A percentile compares a stretch with the other conserved stretches of the same genome.
phyloP scores from a whole-genome alignment of 2,797 vertebrate genomes.

The Monodelphis domestica region DNA sequence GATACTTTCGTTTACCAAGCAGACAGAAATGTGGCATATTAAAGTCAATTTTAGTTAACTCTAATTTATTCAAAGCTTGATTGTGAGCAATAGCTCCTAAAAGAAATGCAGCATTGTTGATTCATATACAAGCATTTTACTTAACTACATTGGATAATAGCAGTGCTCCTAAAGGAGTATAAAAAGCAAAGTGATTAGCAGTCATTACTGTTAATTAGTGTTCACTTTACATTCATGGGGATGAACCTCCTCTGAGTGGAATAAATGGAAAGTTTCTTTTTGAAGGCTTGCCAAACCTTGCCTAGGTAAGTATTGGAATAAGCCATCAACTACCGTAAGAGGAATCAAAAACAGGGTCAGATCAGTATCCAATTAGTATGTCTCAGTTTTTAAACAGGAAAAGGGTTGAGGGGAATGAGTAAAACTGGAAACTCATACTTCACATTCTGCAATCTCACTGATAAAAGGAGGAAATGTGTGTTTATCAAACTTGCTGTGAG shows the following conservation, averaged over 20 bases:
- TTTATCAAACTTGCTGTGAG: slow-evolving; percentile 91
- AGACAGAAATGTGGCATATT: slow-evolving; percentile 79
- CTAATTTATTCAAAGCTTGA: slow-evolving; percentile 85
- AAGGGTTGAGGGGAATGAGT: slow-evolving; percentile 86
- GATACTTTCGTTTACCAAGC: slow-evolving; percentile 76
- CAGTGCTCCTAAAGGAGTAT: slow-evolving; percentile 85
- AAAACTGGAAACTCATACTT: slow-evolving; percentile 90
- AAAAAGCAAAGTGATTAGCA: slow-evolving; percentile 88
- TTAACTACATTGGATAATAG: slow-evolving; percentile 86
- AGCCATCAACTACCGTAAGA: slow-evolving; percentile 77
- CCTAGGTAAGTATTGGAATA: slow-evolving; percentile 81
- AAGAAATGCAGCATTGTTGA: slow-evolving; percentile 84
- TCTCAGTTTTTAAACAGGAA: slow-evolving; percentile 89
- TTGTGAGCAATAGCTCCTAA: slow-evolving; percentile 81
- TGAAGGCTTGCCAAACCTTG: slow-evolving; percentile 82
- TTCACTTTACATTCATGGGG: slow-evolving; percentile 84
- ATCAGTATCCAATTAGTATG: slow-evolving; percentile 86
- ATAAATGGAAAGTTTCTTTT: slow-evolving; percentile 82
- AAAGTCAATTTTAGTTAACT: slow-evolving; percentile 82
- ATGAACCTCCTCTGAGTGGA: slow-evolving; percentile 86
- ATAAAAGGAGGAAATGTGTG: slow-evolving; percentile 94
- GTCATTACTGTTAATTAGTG: slow-evolving; percentile 88
- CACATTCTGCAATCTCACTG: slow-evolving; percentile 88
- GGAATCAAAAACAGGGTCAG: slow-evolving; percentile 83
- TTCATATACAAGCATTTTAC: slow-evolving; percentile 85